Evolutionary conservation across 2,113 vertebrate genomes (phyloP).

Genomic region (Sigmodon hispidus): DNA sequence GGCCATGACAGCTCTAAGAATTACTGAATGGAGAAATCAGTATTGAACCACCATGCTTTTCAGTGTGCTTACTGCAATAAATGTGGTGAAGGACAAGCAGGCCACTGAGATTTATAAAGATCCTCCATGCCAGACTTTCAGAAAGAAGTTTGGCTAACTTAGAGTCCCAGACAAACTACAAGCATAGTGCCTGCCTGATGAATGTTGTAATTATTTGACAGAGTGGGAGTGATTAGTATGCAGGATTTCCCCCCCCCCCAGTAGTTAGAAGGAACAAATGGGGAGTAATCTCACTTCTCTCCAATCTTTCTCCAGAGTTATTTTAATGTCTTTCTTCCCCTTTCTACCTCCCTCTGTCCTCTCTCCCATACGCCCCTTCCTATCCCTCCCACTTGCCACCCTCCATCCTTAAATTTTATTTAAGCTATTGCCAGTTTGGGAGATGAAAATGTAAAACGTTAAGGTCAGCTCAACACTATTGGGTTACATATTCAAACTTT

Average conservation of each 20-base stretch:
- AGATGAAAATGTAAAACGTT: not conserved
- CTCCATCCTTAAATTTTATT: not conserved
- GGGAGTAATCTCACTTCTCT: not conserved
- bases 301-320: not conserved
- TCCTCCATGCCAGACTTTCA: not conserved
- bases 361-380: too few species aligned
- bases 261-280: not conserved
- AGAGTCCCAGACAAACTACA: not conserved
- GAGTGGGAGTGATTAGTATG: not conserved
- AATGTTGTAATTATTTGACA: not conserved
- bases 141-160: not conserved
- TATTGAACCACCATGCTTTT: slow-evolving; percentile 54
- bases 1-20: slow-evolving; percentile 58
- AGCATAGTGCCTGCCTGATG: not conserved
- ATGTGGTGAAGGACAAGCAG: not conserved
- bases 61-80: slow-evolving; percentile 49
- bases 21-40: slow-evolving; percentile 58
- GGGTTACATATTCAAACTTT: not conserved
- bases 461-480: not conserved
- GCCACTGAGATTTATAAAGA: not conserved
- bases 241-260: not conserved
- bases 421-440: not conserved
- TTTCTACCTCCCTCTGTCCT: not conserved
- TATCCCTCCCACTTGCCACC: not conserved
- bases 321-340: not conserved